Base-by-base conservation (phyloP, 2,797 vertebrate species). In the Ataeniobius toweri region DNA sequence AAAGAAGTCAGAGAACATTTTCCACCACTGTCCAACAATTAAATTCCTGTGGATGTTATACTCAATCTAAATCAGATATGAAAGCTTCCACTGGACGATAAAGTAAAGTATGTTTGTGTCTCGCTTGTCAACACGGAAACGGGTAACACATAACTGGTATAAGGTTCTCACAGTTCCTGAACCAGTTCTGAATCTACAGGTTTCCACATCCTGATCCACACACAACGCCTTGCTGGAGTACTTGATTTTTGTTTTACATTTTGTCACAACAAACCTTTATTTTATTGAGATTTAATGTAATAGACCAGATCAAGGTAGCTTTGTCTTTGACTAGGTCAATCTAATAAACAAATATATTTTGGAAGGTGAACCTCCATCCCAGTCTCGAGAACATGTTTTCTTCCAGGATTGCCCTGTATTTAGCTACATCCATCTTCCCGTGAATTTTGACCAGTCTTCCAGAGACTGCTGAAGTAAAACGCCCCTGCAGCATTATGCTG, bases 31-130 rank as follows among this genome's bases (percentile, higher is more conserved):
- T 71, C 28, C 14, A 73, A 55, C 1, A 65, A 68, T 18, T 12
- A 41, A 36, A 41, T 69, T 46, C 74, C 68, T 75, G 71, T 31
- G 20, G 9, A 13, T 63, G 41, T 76, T 65, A 82, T 75, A 71
- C 1, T 6, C 63, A 78, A 73, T 74, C 74, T 84, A 72, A 77
- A 82, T 89, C 73, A 88, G 78, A 85, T 80, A 65, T 6, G 53
- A 48, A 80, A 83, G 81, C 59, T 13, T 76, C 39, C 46, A 7
- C 5, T 14, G 6, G 36, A 56, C 0, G 31, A 41, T 56, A 73
- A 73, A 10, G 20, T 39, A 55, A 73, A 56, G 18, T 51, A 31
- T 55, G 51, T 72, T 55, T 55, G 22, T 24, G 28, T 39, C 20
- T 72, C 28, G 12, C 31, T 71, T 31, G 31, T 77, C 65, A 78